Percentiles rank a stretch among this genome's conserved stretches.
These are phyloP conservation scores for Tiphia femorata DNA, from an alignment of 2,888 invertebrate species.

Conservation along the genomic window DNA sequence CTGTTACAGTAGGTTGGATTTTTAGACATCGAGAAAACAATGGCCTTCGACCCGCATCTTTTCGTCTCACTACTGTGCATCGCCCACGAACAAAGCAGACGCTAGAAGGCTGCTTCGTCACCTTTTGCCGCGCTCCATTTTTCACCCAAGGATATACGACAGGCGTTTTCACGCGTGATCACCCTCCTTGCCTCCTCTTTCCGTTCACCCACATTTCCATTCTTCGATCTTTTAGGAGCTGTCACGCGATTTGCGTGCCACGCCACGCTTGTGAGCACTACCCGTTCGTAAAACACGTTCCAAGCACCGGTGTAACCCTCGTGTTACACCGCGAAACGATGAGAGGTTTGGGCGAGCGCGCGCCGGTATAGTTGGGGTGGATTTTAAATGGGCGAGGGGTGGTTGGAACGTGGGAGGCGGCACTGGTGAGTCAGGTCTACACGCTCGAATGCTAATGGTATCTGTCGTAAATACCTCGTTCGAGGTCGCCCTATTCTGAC, in stretches of 20 bases:
- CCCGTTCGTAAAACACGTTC: constrained; percentile 7
- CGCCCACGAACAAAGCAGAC: too few species aligned
- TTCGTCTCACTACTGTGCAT: too few species aligned
- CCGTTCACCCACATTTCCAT: neutral
- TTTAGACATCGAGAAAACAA: too few species aligned
- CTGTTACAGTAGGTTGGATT: too few species aligned
- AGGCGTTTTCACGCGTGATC: neutral
- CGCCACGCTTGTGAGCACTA: constrained; percentile 4
- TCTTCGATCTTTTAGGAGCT: constrained; percentile 1
- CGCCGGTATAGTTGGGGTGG: too few species aligned
- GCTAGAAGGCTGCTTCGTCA: too few species aligned
- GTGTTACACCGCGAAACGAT: neutral
- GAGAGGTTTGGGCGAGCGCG: too few species aligned
- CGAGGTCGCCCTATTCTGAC: constrained; percentile 7
- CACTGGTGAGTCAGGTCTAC: too few species aligned
- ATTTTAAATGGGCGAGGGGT: too few species aligned
- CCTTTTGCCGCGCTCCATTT: neutral
- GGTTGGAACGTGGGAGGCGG: too few species aligned
- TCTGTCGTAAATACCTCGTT: constrained; percentile 19
- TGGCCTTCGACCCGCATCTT: too few species aligned
- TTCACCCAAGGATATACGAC: neutral
- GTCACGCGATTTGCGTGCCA: constrained; percentile 11
- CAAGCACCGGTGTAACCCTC: constrained; percentile 4
- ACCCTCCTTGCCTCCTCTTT: neutral
- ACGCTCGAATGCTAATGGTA: constrained; percentile 18